Conservation (phyloP, 2,113 vertebrate species). For the Phainopepla nitens region DNA sequence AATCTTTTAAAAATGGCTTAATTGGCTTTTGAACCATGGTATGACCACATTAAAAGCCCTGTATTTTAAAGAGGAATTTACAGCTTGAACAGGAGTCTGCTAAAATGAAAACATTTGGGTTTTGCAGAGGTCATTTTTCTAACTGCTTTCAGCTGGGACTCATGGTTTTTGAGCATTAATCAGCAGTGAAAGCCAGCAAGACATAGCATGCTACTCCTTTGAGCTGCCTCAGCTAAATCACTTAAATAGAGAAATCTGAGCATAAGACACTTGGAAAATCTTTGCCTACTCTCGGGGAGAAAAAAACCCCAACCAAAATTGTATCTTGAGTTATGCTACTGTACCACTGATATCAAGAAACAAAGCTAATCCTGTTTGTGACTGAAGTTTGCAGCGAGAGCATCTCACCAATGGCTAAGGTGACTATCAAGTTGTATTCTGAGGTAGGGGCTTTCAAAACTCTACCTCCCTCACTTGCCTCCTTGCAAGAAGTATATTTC, state of each 20-base stretch:
- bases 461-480: background rate
- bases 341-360: background rate
- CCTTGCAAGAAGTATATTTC: background rate
- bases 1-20: background rate
- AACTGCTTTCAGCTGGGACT: background rate
- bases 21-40: background rate
- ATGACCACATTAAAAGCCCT: background rate
- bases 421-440: background rate
- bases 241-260: background rate
- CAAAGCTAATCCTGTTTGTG: background rate
- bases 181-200: background rate
- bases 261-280: background rate
- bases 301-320: accelerated
- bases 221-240: background rate
- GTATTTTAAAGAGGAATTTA: background rate
- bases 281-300: background rate
- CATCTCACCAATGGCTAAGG: background rate
- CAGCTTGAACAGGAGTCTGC: background rate
- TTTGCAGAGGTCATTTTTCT: background rate
- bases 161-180: background rate
- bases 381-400: background rate
- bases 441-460: background rate
- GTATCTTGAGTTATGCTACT: background rate
- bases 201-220: background rate
- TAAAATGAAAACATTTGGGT: background rate